Evolutionary conservation across 2,888 invertebrate species (phyloP).

Genomic region (Oscheius sp.): DNA sequence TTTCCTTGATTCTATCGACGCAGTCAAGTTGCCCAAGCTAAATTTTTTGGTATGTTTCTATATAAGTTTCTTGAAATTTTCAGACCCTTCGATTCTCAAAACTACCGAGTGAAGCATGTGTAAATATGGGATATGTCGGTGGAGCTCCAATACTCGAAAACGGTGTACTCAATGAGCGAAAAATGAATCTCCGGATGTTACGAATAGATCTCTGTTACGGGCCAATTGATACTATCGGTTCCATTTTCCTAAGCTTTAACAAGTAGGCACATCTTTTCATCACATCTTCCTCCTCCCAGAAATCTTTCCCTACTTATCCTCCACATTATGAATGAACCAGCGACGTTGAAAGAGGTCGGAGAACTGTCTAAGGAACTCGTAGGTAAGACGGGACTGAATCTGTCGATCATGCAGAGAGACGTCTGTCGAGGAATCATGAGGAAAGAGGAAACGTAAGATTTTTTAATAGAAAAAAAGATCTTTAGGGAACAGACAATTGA

Average conservation of each 20-base stretch:
- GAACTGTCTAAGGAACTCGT: not conserved
- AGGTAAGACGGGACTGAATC: constrained; percentile 9
- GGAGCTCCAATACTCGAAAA: no score
- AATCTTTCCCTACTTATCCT: not conserved
- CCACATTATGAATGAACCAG: constrained; percentile 2
- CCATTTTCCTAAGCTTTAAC: not conserved
- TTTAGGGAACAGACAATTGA: not conserved
- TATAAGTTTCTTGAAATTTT: not conserved
- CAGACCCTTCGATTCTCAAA: constrained; percentile 21
- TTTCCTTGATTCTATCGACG: constrained; percentile 11
- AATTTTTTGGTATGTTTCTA: not conserved
- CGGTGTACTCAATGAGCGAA: not conserved
- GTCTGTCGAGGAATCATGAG: not conserved
- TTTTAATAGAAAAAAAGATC: not conserved
- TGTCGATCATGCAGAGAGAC: constrained; percentile 24
- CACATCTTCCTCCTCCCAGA: not conserved
- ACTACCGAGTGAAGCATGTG: not conserved
- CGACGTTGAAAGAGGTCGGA: not conserved
- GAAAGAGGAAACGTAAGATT: not conserved
- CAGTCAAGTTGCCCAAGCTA: not conserved
- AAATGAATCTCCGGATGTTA: constrained; percentile 4
- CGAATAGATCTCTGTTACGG: constrained; percentile 25
- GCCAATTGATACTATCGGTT: constrained; percentile 6
- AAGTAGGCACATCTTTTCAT: not conserved
- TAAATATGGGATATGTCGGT: not conserved